Conservation (phyloP, 2,888 invertebrate genomes). For the Amphipyra tragopoginis region DNA sequence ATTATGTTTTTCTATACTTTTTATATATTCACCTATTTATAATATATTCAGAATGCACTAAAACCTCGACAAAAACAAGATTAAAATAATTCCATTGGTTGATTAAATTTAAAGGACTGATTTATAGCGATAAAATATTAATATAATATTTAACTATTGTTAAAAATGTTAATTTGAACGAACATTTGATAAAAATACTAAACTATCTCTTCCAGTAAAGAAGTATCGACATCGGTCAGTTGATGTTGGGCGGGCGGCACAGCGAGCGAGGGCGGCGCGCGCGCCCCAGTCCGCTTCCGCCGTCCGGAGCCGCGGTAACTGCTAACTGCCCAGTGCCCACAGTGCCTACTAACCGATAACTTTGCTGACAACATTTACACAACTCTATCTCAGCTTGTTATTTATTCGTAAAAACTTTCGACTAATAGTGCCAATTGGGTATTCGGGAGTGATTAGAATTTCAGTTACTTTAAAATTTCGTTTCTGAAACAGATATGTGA, state of each 20-base stretch:
- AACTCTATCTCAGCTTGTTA: conserved; percentile 36
- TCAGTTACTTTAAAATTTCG: background rate
- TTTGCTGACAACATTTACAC: conserved; percentile 36
- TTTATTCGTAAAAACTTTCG: conserved; percentile 27
- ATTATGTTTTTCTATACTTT: too few relatives aligned
- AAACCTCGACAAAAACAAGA: too few relatives aligned
- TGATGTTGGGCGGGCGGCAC: conserved; percentile 71
- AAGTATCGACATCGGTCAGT: conserved; percentile 62
- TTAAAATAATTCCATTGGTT: too few relatives aligned
- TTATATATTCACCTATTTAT: too few relatives aligned
- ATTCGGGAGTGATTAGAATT: conserved; percentile 21
- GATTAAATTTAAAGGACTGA: too few relatives aligned
- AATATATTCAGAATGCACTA: too few relatives aligned
- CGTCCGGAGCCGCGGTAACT: conserved; percentile 62
- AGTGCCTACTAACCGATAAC: conserved; percentile 36
- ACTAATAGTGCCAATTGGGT: conserved; percentile 23
- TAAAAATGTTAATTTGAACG: too few relatives aligned
- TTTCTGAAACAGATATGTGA: too few relatives aligned
- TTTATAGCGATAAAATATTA: too few relatives aligned
- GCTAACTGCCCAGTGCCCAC: conserved; percentile 34
- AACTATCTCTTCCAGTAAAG: conserved; percentile 68
- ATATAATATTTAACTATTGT: too few relatives aligned
- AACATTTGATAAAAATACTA: background rate
- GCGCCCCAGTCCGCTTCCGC: conserved; percentile 79
- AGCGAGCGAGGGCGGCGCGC: conserved; percentile 78